These are phyloP conservation scores for Ranitomeya imitator DNA, from an alignment of 2,113 vertebrate genomes.

Conservation along the genomic window DNA sequence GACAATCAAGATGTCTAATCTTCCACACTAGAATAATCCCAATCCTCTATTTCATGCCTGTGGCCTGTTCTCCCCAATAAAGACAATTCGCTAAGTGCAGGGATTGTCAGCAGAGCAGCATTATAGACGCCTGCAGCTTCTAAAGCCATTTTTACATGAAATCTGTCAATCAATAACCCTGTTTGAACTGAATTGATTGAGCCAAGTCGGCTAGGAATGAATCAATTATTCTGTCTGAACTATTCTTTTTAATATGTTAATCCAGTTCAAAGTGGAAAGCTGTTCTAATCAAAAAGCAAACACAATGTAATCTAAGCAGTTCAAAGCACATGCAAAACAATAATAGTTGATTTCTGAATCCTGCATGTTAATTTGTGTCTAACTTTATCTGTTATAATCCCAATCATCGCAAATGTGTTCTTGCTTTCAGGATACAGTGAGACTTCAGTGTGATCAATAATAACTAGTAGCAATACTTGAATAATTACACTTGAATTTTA, in stretches of 20 bases:
- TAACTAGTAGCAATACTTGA: neutral
- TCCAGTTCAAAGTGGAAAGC: conserved; percentile 45
- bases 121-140: conserved; percentile 55
- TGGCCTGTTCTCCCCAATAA: conserved; percentile 24
- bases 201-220: conserved; percentile 52
- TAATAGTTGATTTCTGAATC: conserved; percentile 23
- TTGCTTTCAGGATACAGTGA: neutral
- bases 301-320: conserved; percentile 51
- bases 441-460: neutral
- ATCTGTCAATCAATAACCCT: conserved; percentile 53
- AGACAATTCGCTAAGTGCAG: conserved; percentile 51
- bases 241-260: conserved; percentile 57
- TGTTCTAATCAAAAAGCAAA: conserved; percentile 36
- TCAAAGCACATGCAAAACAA: conserved; percentile 49
- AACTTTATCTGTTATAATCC: neutral
- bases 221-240: conserved; percentile 62
- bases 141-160: conserved; percentile 56
- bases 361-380: conserved; percentile 6
- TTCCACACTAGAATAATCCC: conserved; percentile 28
- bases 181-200: conserved; percentile 58
- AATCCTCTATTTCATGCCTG: conserved; percentile 42
- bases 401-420: neutral
- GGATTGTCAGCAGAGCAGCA: conserved; percentile 44
- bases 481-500: neutral
- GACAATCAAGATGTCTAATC: conserved; percentile 37